These are phyloP conservation scores for Drosophila lacteicornis DNA, from an alignment of 1,140 invertebrate species.

Conservation along the genomic window DNA sequence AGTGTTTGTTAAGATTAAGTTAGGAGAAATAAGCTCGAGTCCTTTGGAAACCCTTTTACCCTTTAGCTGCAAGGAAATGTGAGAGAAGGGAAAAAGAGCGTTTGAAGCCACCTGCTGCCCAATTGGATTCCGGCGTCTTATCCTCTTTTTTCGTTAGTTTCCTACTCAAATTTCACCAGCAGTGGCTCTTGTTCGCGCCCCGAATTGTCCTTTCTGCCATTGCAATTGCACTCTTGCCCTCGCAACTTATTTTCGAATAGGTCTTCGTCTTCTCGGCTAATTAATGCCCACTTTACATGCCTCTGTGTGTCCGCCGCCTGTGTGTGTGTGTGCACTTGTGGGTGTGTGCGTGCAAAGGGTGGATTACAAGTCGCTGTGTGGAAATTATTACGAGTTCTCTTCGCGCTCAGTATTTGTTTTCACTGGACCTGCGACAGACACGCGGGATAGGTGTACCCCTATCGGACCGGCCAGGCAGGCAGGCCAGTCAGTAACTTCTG, in stretches of 20 bases:
- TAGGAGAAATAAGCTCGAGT: not conserved
- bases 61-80: not conserved
- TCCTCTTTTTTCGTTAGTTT: slow-evolving; percentile 9
- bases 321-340: slow-evolving; percentile 2
- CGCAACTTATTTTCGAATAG: slow-evolving; percentile 39
- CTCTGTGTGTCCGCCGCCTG: not conserved
- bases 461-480: slow-evolving; percentile 57
- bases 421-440: slow-evolving; percentile 32
- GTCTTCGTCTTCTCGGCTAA: slow-evolving; percentile 65
- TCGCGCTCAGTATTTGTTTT: slow-evolving; percentile 70
- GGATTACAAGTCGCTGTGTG: slow-evolving; percentile 63
- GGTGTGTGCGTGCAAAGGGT: slow-evolving; percentile 54
- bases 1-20: not conserved
- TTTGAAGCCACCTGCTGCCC: slow-evolving; percentile 65
- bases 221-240: slow-evolving; percentile 78
- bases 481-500: slow-evolving; percentile 77
- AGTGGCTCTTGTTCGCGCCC: slow-evolving; percentile 39
- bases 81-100: not conserved
- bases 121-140: slow-evolving; percentile 55
- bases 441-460: slow-evolving; percentile 21
- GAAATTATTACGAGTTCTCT: slow-evolving; percentile 72
- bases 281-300: slow-evolving; percentile 73
- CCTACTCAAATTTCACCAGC: slow-evolving; percentile 58
- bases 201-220: slow-evolving; percentile 50
- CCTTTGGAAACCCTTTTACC: not conserved